Conservation (phyloP, 2,888 invertebrate species). For the Cistogaster globosa region DNA sequence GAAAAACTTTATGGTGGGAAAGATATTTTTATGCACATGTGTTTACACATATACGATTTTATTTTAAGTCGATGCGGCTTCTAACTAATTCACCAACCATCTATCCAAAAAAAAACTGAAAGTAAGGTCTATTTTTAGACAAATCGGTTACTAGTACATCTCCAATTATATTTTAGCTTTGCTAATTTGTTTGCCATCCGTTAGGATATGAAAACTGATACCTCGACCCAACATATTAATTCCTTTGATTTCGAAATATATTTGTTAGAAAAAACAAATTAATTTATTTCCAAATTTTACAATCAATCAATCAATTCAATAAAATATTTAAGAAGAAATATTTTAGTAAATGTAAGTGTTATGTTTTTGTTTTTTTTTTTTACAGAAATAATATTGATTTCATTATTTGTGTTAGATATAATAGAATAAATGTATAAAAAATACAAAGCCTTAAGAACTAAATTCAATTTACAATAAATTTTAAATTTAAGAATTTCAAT, state of each 20-base stretch:
- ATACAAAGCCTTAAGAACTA: constrained; percentile 49
- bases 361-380: constrained; percentile 10
- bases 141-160: no score
- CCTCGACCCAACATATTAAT: background rate
- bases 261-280: constrained; percentile 32
- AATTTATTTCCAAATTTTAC: constrained; percentile 42
- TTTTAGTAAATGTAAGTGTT: constrained; percentile 6
- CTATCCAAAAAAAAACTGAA: no score
- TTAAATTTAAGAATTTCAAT: constrained; percentile 2
- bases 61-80: no score
- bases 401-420: constrained; percentile 32
- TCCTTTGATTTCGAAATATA: background rate
- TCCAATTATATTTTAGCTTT: no score
- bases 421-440: constrained; percentile 36
- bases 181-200: no score
- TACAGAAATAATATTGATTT: constrained; percentile 30
- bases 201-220: no score
- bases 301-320: constrained; percentile 30
- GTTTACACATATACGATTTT: no score
- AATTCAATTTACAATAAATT: constrained; percentile 34
- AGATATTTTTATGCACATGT: no score
- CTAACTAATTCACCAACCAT: no score
- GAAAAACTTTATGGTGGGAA: no score
- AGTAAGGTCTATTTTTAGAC: no score
- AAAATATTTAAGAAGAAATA: constrained; percentile 45